Percentiles rank a stretch among this genome's conserved stretches.
These are phyloP conservation scores for Aphaenogaster rudis DNA, from an alignment of 1,140 invertebrate genomes.

Conservation along the genomic window DNA sequence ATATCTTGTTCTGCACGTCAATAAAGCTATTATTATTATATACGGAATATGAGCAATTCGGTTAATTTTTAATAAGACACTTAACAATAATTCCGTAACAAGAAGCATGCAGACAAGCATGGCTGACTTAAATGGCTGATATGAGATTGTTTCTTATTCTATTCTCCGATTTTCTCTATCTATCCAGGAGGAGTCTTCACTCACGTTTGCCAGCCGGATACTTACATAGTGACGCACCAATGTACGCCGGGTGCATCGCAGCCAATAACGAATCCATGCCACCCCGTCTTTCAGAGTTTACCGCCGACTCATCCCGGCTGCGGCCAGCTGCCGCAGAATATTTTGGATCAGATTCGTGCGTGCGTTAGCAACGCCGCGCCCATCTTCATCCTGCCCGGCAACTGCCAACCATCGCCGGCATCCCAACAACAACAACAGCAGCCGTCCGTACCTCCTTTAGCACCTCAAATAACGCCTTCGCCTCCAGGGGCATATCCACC, in stretches of 20 bases:
- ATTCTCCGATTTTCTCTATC: neutral
- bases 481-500: constrained; percentile 26
- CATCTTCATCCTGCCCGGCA: constrained; percentile 82
- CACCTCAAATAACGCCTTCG: neutral
- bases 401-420: constrained; percentile 65
- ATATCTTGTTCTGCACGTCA: too few species aligned
- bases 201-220: constrained; percentile 57
- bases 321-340: constrained; percentile 65
- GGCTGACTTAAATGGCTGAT: neutral
- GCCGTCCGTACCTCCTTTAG: neutral
- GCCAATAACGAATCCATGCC: constrained; percentile 2
- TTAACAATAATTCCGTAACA: neutral
- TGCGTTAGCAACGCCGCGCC: constrained; percentile 74
- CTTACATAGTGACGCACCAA: constrained; percentile 44
- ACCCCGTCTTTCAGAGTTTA: constrained; percentile 9
- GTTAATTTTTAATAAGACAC: neutral
- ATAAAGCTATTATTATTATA: too few species aligned
- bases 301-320: constrained; percentile 52
- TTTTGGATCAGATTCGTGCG: constrained; percentile 79
- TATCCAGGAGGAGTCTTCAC: constrained; percentile 23
- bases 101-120: neutral
- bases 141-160: neutral
- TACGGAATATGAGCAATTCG: too few species aligned
- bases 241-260: constrained; percentile 1
- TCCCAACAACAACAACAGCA: constrained; percentile 49